Evolutionary conservation across 2,797 vertebrate species (phyloP), one percentile per base, ranked within the genome.

Genomic region (Trachops cirrhosus): DNA sequence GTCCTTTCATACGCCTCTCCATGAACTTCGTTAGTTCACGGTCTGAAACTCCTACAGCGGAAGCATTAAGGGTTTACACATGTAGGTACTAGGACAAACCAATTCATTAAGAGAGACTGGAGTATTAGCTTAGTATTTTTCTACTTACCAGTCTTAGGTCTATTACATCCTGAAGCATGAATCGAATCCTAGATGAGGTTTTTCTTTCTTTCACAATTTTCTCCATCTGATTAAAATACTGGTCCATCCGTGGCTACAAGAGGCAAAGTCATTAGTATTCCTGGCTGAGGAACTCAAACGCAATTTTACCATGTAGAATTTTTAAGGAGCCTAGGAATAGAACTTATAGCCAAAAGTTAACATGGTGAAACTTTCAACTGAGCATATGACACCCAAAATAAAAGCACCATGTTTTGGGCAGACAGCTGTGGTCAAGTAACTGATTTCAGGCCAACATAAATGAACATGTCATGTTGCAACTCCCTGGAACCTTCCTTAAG

Each of bases 131-230:
- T 62, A 48, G 32, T 29, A 26, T 50, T 71, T 67, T 82, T 21
- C 74, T 79, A 99, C 99, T 98, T 98, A 99, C 99, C 99, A 99
- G 98, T 98, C 99, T 98, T 52, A 99, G 98, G 98, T 99, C 99
- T 95, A 99, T 99, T 24, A 99, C 98, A 70, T 99, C 99, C 98
- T 99, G 99, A 79, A 99, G 98, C 99, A 99, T 99, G 97, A 99
- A 99, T 41, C 99, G 99, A 97, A 99, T 99, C 95, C 99, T 98
- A 9, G 99, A 99, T 0, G 99, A 99, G 0, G 99, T 99, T 99
- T 99, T 99, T 95, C 99, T 99, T 98, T 99, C 99, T 97, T 99
- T 99, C 93, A 99, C 99, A 6, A 99, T 99, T 99, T 99, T 99
- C 97, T 99, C 99, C 99, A 99, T 99, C 97, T 99, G 99, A 98